Evolutionary conservation across 1,140 invertebrate genomes (phyloP).

Genomic region (Euschistus heros): DNA sequence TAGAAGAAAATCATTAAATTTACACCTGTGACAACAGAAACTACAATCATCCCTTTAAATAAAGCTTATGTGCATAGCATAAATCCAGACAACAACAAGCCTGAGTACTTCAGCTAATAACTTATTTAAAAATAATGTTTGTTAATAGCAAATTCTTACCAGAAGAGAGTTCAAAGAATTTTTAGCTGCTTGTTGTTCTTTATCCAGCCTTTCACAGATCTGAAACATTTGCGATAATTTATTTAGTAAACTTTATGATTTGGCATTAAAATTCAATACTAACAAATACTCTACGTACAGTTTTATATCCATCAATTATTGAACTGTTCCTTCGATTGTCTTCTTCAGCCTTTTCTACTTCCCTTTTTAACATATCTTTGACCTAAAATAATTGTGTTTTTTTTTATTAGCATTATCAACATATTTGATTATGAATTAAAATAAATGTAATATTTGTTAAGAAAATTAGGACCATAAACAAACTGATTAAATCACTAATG

Average conservation of each 20-base stretch:
- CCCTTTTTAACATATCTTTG: slow-evolving; percentile 73
- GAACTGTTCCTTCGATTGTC: slow-evolving; percentile 58
- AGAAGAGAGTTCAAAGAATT: slow-evolving; percentile 45
- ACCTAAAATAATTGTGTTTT: slow-evolving; percentile 40
- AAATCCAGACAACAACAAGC: too few species aligned
- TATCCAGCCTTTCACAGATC: slow-evolving; percentile 80
- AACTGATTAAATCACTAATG: too few species aligned
- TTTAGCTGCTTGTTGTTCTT: slow-evolving; percentile 59
- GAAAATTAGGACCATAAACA: too few species aligned
- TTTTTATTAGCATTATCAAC: too few species aligned
- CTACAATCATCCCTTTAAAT: too few species aligned
- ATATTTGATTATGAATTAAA: too few species aligned
- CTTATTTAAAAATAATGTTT: too few species aligned
- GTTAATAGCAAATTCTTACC: slow-evolving; percentile 36
- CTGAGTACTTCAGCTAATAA: too few species aligned
- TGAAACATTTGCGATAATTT: slow-evolving; percentile 34
- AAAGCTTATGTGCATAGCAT: too few species aligned
- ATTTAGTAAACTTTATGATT: not conserved
- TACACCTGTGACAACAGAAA: too few species aligned
- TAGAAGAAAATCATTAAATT: too few species aligned
- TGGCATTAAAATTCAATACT: not conserved
- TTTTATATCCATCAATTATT: slow-evolving; percentile 87
- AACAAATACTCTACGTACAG: slow-evolving; percentile 36
- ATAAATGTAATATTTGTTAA: not conserved
- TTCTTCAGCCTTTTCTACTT: slow-evolving; percentile 60